Evolutionary conservation across 2,888 invertebrate species (phyloP).

Genomic region (Eupithecia subumbrata): DNA sequence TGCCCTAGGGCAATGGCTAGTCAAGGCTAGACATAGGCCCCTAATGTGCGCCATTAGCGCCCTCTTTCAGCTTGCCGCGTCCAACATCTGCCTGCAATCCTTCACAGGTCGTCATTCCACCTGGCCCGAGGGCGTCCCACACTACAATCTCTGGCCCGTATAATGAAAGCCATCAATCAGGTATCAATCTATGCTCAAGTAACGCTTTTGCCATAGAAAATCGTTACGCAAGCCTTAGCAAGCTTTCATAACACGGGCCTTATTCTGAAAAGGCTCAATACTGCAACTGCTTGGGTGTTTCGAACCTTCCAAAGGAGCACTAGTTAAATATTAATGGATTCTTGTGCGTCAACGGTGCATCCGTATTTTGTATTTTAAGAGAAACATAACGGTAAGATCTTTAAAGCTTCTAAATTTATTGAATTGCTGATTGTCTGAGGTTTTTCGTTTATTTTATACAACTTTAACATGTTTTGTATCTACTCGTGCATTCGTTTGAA

Average conservation of each 20-base stretch:
- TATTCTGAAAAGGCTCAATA: neutral
- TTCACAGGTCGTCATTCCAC: neutral
- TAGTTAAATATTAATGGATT: constrained; percentile 8
- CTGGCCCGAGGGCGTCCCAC: neutral
- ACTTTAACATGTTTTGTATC: neutral
- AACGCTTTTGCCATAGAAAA: neutral
- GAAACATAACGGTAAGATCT: neutral
- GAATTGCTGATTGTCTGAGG: constrained; percentile 27
- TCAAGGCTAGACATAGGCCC: neutral
- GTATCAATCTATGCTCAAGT: no score
- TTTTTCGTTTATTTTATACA: neutral
- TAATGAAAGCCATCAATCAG: no score
- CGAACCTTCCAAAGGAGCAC: neutral
- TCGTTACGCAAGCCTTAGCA: neutral
- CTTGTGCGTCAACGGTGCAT: constrained; percentile 26
- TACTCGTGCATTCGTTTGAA: neutral
- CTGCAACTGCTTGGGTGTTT: neutral
- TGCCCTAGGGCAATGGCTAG: no score
- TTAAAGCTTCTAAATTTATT: constrained; percentile 6
- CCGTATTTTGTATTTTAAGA: constrained; percentile 13
- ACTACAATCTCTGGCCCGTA: neutral
- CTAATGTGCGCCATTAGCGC: neutral
- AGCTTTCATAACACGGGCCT: neutral
- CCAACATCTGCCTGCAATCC: neutral
- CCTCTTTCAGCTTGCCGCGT: neutral